Conservation (phyloP, 2,113 vertebrate species). For the Peucedramus taeniatus region DNA sequence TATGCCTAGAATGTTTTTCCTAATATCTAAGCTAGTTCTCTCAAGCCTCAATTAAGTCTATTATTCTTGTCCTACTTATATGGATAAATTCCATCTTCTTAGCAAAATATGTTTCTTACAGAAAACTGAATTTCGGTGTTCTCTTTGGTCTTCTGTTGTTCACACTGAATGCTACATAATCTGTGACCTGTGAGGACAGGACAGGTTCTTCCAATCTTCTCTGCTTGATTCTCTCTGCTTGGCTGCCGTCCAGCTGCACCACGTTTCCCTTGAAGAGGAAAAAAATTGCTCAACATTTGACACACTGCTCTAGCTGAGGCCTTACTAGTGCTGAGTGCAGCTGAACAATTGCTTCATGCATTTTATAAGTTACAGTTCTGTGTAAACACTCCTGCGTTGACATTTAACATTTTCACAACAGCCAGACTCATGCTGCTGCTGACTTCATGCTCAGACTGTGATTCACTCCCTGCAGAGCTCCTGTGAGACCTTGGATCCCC, state of each 20-base stretch:
- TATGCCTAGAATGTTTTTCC: not conserved
- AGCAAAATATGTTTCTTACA: not conserved
- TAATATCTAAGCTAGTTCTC: not conserved
- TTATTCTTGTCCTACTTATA: not conserved
- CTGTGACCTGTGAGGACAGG: not conserved
- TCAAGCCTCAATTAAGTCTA: not conserved
- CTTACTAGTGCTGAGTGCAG: not conserved
- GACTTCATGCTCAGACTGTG: not conserved
- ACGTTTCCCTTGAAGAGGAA: not conserved
- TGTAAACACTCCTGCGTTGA: not conserved
- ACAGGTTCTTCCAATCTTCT: not conserved
- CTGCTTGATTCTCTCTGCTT: not conserved
- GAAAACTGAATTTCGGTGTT: not conserved
- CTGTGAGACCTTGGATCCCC: not conserved
- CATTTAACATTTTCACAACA: not conserved
- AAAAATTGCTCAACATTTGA: not conserved
- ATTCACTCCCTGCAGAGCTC: not conserved
- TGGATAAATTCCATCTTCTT: not conserved
- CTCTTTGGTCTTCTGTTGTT: not conserved
- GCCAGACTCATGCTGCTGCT: constrained; percentile 4
- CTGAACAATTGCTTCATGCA: not conserved
- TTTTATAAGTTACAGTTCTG: not conserved
- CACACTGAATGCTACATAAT: not conserved
- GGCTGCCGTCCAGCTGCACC: not conserved
- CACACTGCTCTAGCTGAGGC: not conserved